Conservation (phyloP, 2,888 invertebrate genomes). For the Eremobia ochroleuca region DNA sequence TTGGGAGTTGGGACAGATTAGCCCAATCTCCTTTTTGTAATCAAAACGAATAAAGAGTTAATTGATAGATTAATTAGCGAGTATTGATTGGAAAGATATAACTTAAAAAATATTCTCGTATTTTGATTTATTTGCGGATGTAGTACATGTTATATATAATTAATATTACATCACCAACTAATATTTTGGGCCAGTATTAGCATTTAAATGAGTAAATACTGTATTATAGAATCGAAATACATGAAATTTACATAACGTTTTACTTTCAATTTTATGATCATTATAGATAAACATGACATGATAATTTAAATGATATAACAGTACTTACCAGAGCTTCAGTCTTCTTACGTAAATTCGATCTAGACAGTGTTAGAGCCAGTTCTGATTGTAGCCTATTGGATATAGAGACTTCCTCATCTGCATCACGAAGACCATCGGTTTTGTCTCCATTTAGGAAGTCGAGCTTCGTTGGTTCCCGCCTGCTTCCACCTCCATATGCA, state of each 20-base stretch:
- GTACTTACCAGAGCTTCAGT: conserved; percentile 92
- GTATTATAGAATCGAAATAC: conserved; percentile 30
- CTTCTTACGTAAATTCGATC: conserved; percentile 94
- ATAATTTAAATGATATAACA: conserved; percentile 38
- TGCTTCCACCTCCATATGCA: conserved; percentile 89
- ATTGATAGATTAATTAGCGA: background rate
- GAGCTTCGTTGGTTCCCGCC: conserved; percentile 93
- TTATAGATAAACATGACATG: conserved; percentile 31
- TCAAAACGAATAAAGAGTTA: background rate
- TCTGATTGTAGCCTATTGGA: conserved; percentile 94
- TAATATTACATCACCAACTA: conserved; percentile 34
- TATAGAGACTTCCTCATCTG: conserved; percentile 89
- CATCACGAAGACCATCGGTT: conserved; percentile 78
- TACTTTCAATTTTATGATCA: conserved; percentile 44
- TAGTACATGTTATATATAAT: conserved; percentile 4
- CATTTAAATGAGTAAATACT: conserved; percentile 44
- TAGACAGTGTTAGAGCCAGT: conserved; percentile 93
- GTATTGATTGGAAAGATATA: background rate
- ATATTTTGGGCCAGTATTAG: conserved; percentile 47
- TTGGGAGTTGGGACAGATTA: background rate
- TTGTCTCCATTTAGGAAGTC: conserved; percentile 92
- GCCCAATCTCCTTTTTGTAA: background rate
- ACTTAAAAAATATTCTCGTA: background rate
- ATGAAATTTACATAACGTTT: conserved; percentile 41
- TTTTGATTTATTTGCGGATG: conserved; percentile 20